Evolutionary conservation across 2,888 invertebrate genomes (phyloP).

Genomic region (Myopa tessellatipennis): DNA sequence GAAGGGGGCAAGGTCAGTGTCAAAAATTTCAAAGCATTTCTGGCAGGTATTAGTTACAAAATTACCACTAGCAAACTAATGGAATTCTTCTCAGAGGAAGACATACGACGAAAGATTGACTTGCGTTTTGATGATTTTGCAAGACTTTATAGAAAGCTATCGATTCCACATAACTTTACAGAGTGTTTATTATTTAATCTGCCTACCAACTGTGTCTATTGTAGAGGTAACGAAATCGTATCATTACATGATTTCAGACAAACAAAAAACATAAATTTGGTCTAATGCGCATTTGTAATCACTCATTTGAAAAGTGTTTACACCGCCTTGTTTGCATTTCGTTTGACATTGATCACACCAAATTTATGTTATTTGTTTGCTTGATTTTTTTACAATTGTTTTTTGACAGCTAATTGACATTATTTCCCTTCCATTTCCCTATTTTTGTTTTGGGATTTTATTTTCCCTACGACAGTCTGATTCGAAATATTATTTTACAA

Average conservation of each 20-base stretch:
- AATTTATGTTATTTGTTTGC: too few relatives aligned
- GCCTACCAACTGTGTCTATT: constrained; percentile 73
- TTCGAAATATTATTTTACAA: too few relatives aligned
- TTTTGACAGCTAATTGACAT: too few relatives aligned
- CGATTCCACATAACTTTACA: constrained; percentile 80
- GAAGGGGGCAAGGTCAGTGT: constrained; percentile 83
- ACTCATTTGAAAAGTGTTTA: too few relatives aligned
- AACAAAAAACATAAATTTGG: too few relatives aligned
- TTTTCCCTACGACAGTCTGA: too few relatives aligned
- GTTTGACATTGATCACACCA: too few relatives aligned
- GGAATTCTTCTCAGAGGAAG: constrained; percentile 89
- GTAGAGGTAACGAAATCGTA: constrained; percentile 74
- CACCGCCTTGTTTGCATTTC: too few relatives aligned
- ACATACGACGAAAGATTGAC: constrained; percentile 80
- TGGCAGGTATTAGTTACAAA: constrained; percentile 91
- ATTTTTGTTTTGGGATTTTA: too few relatives aligned
- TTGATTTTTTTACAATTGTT: too few relatives aligned
- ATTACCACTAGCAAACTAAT: constrained; percentile 86
- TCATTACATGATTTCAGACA: constrained; percentile 79
- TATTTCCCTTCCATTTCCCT: too few relatives aligned
- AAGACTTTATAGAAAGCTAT: constrained; percentile 83
- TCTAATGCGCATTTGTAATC: too few relatives aligned
- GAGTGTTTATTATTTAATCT: constrained; percentile 73
- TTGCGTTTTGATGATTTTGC: constrained; percentile 92
- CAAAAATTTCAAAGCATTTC: constrained; percentile 90